Conservation (phyloP, 1,140 invertebrate genomes). For the Trigoniulus corallinus region DNA sequence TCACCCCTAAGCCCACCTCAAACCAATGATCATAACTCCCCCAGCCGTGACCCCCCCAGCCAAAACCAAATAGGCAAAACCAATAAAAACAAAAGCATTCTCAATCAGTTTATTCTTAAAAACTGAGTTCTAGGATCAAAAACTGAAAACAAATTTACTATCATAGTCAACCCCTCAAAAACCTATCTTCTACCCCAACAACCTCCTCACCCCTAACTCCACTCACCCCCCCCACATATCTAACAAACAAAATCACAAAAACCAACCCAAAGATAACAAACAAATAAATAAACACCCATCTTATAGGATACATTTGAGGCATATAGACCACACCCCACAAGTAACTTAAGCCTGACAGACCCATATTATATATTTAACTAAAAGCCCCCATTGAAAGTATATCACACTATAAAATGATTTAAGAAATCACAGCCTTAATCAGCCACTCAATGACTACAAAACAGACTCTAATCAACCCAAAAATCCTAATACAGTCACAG, state of each 20-base stretch:
- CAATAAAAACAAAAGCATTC: constrained; percentile 11
- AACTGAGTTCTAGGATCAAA: constrained; percentile 19
- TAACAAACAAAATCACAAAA: neutral
- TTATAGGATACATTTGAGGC: constrained; percentile 19
- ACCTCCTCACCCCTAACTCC: neutral
- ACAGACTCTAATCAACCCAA: constrained; percentile 18
- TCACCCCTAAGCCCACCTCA: constrained; percentile 5
- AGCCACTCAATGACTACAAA: constrained; percentile 18
- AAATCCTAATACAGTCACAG: constrained; percentile 13
- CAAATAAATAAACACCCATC: constrained; percentile 14
- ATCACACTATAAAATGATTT: constrained; percentile 30
- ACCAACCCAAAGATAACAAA: constrained; percentile 6
- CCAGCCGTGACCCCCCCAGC: neutral
- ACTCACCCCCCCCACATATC: neutral
- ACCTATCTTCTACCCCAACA: neutral
- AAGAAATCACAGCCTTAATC: constrained; percentile 39
- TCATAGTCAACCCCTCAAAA: constrained; percentile 15
- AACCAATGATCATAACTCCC: neutral
- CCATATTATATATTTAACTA: constrained; percentile 25
- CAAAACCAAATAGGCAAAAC: constrained; percentile 12
- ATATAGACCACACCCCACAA: constrained; percentile 15
- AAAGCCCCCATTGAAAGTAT: constrained; percentile 35
- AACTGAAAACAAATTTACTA: constrained; percentile 21
- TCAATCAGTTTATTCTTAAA: constrained; percentile 12
- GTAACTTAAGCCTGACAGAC: constrained; percentile 20